These are phyloP conservation scores for Numenius phaeopus DNA, from an alignment of 2,797 vertebrate genomes.

Conservation along the genomic window DNA sequence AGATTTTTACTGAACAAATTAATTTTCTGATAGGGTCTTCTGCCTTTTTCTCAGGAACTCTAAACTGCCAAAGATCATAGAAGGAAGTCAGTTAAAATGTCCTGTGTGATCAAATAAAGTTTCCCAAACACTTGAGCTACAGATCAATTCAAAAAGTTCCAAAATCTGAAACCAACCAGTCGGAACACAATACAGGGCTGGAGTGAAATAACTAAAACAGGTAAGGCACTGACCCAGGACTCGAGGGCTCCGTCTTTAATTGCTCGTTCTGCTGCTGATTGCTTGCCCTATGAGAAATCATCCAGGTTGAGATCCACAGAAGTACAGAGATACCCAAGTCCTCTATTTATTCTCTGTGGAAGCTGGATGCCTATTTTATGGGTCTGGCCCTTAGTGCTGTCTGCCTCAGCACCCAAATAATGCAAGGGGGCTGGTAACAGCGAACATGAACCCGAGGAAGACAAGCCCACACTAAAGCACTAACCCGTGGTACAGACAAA, in stretches of 20 bases:
- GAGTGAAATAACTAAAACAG: background rate
- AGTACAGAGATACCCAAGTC: background rate
- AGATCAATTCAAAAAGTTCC: background rate
- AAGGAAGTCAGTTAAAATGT: background rate
- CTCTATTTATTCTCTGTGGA: background rate
- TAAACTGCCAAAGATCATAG: background rate
- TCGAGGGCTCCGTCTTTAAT: background rate
- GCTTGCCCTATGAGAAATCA: background rate
- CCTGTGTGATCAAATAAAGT: background rate
- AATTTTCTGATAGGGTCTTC: background rate
- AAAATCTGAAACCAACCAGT: background rate
- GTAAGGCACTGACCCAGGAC: background rate
- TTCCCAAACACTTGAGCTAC: background rate
- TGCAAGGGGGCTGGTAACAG: accelerated
- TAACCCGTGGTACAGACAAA: background rate
- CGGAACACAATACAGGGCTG: background rate
- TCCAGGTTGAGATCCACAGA: background rate
- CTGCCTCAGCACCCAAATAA: background rate
- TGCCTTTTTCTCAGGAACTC: background rate
- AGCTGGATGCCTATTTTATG: background rate
- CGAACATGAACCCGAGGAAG: background rate
- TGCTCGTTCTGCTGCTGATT: background rate
- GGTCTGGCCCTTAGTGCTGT: background rate
- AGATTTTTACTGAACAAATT: background rate
- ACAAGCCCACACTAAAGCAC: background rate